phyloP scores from a whole-genome alignment of 2,888 invertebrate species.

The Leuctra nigra region DNA sequence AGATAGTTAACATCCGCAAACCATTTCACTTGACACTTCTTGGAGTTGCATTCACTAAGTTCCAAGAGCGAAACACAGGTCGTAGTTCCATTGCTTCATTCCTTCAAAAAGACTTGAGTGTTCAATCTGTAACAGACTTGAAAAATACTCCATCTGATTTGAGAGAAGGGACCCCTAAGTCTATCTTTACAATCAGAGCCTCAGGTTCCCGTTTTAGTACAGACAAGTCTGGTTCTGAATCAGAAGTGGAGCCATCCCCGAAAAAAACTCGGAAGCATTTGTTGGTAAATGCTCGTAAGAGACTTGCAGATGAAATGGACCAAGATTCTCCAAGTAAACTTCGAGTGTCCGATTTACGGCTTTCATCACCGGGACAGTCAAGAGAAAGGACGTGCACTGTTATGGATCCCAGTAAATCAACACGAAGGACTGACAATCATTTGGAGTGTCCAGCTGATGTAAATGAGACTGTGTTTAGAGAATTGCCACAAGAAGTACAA shows the following conservation, averaged over 20 bases:
- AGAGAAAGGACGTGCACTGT: neutral
- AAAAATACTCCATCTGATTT: slow-evolving; percentile 8
- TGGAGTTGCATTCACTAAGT: slow-evolving; percentile 76
- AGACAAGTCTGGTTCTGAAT: slow-evolving; percentile 51
- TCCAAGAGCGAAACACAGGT: slow-evolving; percentile 62
- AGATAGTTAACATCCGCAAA: slow-evolving; percentile 39
- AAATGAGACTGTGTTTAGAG: slow-evolving; percentile 61
- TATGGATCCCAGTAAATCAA: neutral
- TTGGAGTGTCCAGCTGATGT: slow-evolving; percentile 43
- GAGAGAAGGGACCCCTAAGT: slow-evolving; percentile 10
- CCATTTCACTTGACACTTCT: slow-evolving; percentile 74
- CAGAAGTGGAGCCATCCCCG: slow-evolving; percentile 67
- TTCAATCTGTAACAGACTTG: slow-evolving; percentile 53
- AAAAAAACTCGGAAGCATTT: slow-evolving; percentile 55
- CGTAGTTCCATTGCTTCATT: slow-evolving; percentile 68
- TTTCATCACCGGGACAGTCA: slow-evolving; percentile 41
- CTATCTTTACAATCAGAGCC: neutral
- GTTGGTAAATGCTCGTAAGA: slow-evolving; percentile 35
- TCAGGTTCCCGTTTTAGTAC: slow-evolving; percentile 38
- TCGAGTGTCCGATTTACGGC: slow-evolving; percentile 57
- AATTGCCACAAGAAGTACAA: slow-evolving; percentile 64
- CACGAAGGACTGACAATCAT: neutral
- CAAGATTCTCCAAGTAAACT: slow-evolving; percentile 62
- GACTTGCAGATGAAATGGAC: slow-evolving; percentile 34
- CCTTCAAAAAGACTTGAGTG: slow-evolving; percentile 68